A percentile compares a stretch with the other conserved stretches of the same genome.
Evolutionary conservation across 1,140 invertebrate species (phyloP).

Genomic region (Nixonia krombeini): DNA sequence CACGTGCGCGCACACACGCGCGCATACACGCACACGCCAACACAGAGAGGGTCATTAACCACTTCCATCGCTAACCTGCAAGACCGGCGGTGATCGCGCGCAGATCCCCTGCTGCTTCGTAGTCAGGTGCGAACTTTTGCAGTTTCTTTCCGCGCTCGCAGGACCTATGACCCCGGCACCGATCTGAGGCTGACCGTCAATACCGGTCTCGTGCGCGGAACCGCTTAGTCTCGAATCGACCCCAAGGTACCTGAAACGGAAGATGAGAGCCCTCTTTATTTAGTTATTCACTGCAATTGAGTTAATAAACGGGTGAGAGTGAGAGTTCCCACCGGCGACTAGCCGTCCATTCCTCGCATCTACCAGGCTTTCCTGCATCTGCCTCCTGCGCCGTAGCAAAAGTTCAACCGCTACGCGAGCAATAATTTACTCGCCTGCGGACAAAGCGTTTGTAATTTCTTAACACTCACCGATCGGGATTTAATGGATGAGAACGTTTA

Average conservation of each 20-base stretch:
- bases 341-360: neutral
- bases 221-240: constrained; percentile 59
- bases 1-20: too few species aligned
- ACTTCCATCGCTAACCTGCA: constrained; percentile 57
- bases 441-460: constrained; percentile 19
- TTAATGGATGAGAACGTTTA: too few species aligned
- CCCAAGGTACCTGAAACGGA: constrained; percentile 65
- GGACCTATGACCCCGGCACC: constrained; percentile 66
- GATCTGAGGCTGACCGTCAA: constrained; percentile 50
- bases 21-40: too few species aligned
- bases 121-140: constrained; percentile 67
- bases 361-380: neutral
- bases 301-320: constrained; percentile 13
- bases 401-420: neutral
- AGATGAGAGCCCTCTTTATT: constrained; percentile 10
- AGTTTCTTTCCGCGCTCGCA: constrained; percentile 66
- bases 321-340: constrained; percentile 24
- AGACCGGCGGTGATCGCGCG: constrained; percentile 64
- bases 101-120: constrained; percentile 68
- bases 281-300: constrained; percentile 10
- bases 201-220: constrained; percentile 43
- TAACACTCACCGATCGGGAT: constrained; percentile 1
- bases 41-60: neutral
- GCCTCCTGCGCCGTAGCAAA: neutral
- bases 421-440: constrained; percentile 1